Conservation (phyloP, 2,797 vertebrate genomes). For the Manis crassicaudata region DNA sequence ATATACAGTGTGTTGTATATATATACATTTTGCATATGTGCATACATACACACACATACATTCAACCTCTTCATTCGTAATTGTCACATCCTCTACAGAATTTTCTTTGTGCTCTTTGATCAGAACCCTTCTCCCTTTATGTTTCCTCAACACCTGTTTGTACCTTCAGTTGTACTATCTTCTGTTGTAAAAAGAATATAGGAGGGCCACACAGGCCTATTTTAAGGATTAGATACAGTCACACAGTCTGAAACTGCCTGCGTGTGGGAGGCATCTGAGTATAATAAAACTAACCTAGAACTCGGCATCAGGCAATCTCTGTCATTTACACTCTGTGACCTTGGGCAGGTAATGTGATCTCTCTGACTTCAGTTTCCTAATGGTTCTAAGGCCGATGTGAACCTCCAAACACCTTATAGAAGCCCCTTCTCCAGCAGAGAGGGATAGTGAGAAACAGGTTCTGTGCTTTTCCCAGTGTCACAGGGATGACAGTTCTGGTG, state of each 20-base stretch:
- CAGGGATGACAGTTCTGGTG: background rate
- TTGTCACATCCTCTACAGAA: background rate
- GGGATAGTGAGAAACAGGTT: background rate
- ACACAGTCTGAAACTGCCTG: background rate
- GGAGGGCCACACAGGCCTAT: background rate
- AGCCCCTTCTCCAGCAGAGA: background rate
- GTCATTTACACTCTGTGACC: background rate
- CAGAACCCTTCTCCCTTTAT: background rate
- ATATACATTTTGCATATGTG: too few species aligned
- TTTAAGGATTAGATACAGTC: conserved; percentile 6
- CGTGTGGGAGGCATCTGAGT: background rate
- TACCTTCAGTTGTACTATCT: background rate
- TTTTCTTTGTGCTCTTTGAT: background rate
- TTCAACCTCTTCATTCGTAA: background rate
- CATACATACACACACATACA: too few species aligned
- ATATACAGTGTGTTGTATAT: background rate
- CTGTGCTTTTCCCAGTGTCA: background rate
- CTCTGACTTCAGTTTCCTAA: background rate
- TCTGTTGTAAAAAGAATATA: background rate
- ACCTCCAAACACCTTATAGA: background rate
- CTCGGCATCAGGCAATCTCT: background rate
- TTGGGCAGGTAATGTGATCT: background rate
- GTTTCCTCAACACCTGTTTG: background rate
- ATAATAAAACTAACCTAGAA: background rate
- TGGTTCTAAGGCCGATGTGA: background rate